These are phyloP conservation scores for Drosophila lacteicornis DNA, from an alignment of 1,140 invertebrate genomes.

Conservation along the genomic window DNA sequence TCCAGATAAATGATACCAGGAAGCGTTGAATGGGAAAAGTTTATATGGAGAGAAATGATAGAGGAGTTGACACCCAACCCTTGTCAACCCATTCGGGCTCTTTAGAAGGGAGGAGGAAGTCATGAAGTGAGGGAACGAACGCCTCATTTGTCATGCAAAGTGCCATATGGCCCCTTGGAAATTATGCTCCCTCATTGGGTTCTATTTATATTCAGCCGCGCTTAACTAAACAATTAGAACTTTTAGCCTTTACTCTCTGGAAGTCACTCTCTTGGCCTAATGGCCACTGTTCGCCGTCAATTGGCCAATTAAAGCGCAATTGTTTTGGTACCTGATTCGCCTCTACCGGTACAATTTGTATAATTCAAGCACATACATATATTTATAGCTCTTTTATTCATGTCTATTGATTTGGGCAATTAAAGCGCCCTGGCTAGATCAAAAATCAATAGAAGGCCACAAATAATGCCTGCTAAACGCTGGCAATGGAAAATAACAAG, in stretches of 20 bases:
- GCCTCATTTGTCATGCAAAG: slow-evolving; percentile 57
- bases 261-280: slow-evolving; percentile 2
- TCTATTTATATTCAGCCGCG: slow-evolving; percentile 51
- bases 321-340: slow-evolving; percentile 49
- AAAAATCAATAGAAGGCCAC: slow-evolving; percentile 59
- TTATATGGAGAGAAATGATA: slow-evolving; percentile 20
- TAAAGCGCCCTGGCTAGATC: slow-evolving; percentile 27
- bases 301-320: slow-evolving; percentile 60
- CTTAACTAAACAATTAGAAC: slow-evolving; percentile 47
- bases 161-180: slow-evolving; percentile 45
- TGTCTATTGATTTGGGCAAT: slow-evolving; percentile 63
- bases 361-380: slow-evolving; percentile 33
- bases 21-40: slow-evolving; percentile 41
- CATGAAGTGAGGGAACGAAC: slow-evolving; percentile 15
- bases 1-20: slow-evolving; percentile 48
- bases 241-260: background rate
- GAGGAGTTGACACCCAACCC: slow-evolving; percentile 28
- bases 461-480: slow-evolving; percentile 11
- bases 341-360: slow-evolving; percentile 13
- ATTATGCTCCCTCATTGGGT: slow-evolving; percentile 37
- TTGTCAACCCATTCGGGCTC: slow-evolving; percentile 5
- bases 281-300: slow-evolving; percentile 36
- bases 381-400: slow-evolving; percentile 57
- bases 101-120: no score
- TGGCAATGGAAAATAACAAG: slow-evolving; percentile 31